Conservation (phyloP, 2,888 invertebrate genomes). For the Sicus ferrugineus region DNA sequence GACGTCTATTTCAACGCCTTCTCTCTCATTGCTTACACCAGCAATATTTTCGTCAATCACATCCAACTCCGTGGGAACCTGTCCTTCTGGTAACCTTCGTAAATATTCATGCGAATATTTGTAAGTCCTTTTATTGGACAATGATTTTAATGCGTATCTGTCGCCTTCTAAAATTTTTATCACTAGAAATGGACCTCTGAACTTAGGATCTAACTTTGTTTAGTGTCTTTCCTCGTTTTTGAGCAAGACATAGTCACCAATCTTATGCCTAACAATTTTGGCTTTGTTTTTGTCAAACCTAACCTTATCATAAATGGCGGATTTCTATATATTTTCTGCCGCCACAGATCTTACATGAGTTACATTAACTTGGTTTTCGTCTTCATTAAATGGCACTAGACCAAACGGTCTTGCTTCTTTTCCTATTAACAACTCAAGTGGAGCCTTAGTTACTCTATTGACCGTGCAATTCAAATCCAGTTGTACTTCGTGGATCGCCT, state of each 20-base stretch:
- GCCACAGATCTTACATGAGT: conserved; percentile 34
- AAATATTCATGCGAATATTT: conserved; percentile 21
- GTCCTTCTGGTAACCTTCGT: conserved; percentile 12
- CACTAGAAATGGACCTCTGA: conserved; percentile 31
- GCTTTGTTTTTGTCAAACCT: conserved; percentile 30
- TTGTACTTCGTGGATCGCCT: conserved; percentile 35
- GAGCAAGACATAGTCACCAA: conserved; percentile 32
- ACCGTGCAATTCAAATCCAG: conserved; percentile 35
- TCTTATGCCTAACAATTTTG: conserved; percentile 20
- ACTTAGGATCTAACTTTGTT: conserved; percentile 34
- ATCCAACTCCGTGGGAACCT: conserved; percentile 4
- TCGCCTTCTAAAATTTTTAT: conserved; percentile 13
- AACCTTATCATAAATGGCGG: conserved; percentile 18
- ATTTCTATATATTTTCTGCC: conserved; percentile 11
- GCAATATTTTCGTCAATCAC: background rate
- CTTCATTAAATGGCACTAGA: background rate
- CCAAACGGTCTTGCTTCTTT: conserved; percentile 25
- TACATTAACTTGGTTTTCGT: conserved; percentile 16
- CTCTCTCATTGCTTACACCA: background rate
- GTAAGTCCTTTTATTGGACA: conserved; percentile 11
- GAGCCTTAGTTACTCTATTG: conserved; percentile 23
- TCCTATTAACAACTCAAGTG: conserved; percentile 29
- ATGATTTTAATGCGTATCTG: background rate
- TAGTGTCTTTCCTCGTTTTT: conserved; percentile 33
- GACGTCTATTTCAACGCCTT: conserved; percentile 13